Base-by-base conservation (phyloP, 2,113 vertebrate species). In the Phylloscopus trochiloides region DNA sequence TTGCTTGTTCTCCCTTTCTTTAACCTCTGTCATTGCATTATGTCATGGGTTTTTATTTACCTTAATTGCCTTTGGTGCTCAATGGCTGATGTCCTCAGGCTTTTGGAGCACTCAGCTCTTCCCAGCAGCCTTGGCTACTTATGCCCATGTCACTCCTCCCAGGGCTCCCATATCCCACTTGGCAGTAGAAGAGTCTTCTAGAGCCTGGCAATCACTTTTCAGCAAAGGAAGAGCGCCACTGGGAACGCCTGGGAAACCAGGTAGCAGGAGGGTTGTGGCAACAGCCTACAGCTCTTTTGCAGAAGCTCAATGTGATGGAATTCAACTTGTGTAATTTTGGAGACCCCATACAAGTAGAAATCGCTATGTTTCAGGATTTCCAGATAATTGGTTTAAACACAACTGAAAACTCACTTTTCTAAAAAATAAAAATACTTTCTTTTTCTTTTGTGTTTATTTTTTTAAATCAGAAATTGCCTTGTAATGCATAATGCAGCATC, bases 121-220 rank as follows among this genome's bases (percentile, higher is more conserved):
- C 54, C 63, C 19, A 28, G 22, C 15, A 62, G 47, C 28, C 25
- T 55, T 48, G n/a, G 31, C 3, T 74, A 29, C 52, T 63, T 42
- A 11, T 2, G 1, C 12, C 25, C 14, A 29, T n/a, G 4, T 52
- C 59, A 36, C 7, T 43, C 7, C 13, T 68, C 20, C 7, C 0
- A 0, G 18, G 31, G 28, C 5, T 87, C 18, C 9, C 32, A 12
- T 17, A 54, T 62, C 47, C 22, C 57, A 32, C 4, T 48, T 1
- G 0, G 18, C 24, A 43, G 18, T 14, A n/a, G 31, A 38, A 54
- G 19, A 47, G 17, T 22, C 26, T 59, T 43, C 34, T 12, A 20
- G 43, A 20, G 8, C 68, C 42, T 48, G 17, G 22, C 9, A 58
- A 10, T 86, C 16, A 61, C 17, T 7, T 84, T 65, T 42, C 1